Percentiles rank a stretch among this genome's conserved stretches.
phyloP scores from a whole-genome alignment of 2,797 vertebrate species.

The Enteromius treurensis region DNA sequence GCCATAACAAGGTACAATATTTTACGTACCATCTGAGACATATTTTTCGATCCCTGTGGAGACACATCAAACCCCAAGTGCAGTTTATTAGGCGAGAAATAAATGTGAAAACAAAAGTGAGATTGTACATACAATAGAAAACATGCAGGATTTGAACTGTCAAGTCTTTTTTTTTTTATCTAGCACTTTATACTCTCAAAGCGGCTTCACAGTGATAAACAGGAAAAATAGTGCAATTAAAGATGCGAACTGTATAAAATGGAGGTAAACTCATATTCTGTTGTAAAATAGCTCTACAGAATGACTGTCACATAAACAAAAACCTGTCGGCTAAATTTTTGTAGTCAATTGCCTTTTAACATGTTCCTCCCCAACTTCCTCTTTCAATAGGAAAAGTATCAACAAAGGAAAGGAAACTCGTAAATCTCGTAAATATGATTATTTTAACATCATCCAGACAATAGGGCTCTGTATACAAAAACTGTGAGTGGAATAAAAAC shows the following conservation, averaged over 20 bases:
- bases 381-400: neutral
- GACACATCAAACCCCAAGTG: neutral
- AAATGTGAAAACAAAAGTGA: neutral
- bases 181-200: neutral
- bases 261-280: neutral
- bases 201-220: neutral
- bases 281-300: neutral
- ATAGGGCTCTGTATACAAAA: neutral
- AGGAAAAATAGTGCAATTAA: neutral
- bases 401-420: neutral
- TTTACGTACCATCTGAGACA: neutral
- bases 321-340: neutral
- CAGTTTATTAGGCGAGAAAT: neutral
- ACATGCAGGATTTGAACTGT: neutral
- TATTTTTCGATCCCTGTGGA: neutral
- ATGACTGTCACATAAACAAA: neutral
- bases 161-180: neutral
- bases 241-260: neutral
- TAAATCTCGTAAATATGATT: neutral
- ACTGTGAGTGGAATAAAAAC: neutral
- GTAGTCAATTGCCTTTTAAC: neutral
- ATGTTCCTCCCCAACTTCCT: neutral
- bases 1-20: neutral
- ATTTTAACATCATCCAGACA: neutral
- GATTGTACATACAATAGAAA: neutral